Conservation (phyloP, 1,140 invertebrate species). For the Drosophila sucinea region DNA sequence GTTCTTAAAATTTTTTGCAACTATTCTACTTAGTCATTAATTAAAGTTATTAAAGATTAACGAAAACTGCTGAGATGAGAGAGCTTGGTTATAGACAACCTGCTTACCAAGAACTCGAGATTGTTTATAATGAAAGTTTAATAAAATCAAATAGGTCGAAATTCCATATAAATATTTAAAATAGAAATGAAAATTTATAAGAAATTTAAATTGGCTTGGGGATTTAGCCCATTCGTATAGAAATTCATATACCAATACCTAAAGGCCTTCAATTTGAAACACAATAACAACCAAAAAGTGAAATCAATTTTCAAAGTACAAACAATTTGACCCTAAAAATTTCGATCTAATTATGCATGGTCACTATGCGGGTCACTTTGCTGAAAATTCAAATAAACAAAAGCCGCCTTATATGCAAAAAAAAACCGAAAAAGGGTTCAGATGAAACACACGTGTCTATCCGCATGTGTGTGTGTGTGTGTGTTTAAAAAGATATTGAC, state of each 20-base stretch:
- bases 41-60: too few relatives aligned
- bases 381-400: conserved; percentile 16
- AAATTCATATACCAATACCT: not conserved
- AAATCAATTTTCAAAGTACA: conserved; percentile 47
- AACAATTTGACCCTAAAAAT: conserved; percentile 43
- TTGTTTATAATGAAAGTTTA: too few relatives aligned
- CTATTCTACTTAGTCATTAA: too few relatives aligned
- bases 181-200: too few relatives aligned
- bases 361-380: conserved; percentile 54
- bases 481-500: conserved; percentile 55
- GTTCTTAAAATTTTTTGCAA: too few relatives aligned
- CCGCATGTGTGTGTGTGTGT: conserved; percentile 8
- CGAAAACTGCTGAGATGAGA: too few relatives aligned
- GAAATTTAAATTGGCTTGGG: too few relatives aligned
- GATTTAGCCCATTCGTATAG: not conserved
- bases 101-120: too few relatives aligned
- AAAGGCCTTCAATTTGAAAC: conserved; percentile 13
- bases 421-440: conserved; percentile 34
- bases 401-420: conserved; percentile 49
- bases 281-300: not conserved
- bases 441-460: conserved; percentile 41
- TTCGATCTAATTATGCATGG: conserved; percentile 53
- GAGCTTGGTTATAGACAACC: too few relatives aligned
- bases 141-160: too few relatives aligned
- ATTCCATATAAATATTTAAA: too few relatives aligned